phyloP scores from a whole-genome alignment of 1,140 invertebrate genomes.

The Dolichoris vasculosae region DNA sequence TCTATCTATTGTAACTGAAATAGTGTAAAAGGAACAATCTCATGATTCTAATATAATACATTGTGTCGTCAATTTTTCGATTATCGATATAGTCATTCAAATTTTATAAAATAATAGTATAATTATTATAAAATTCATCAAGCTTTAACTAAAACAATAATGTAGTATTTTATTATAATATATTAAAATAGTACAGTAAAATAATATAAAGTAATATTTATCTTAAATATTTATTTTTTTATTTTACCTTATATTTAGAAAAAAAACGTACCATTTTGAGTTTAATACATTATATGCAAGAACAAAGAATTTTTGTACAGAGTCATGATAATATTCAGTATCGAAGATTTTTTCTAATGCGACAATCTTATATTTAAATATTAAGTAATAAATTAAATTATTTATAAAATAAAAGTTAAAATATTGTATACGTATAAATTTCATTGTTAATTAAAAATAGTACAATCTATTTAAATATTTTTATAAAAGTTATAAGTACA shows the following conservation, averaged over 20 bases:
- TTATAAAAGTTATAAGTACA: not conserved
- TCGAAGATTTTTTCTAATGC: not conserved
- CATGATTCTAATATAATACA: no score
- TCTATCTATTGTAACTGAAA: not conserved
- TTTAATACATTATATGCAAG: not conserved
- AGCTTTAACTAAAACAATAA: no score
- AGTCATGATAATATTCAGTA: not conserved
- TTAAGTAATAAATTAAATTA: not conserved
- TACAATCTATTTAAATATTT: not conserved
- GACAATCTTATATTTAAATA: not conserved
- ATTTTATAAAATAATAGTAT: no score
- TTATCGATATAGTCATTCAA: no score
- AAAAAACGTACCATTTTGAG: not conserved
- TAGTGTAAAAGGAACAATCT: not conserved
- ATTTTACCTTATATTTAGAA: no score
- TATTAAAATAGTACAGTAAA: no score
- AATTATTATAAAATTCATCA: no score
- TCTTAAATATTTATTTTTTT: no score
- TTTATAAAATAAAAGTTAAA: not conserved
- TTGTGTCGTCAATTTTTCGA: not conserved
- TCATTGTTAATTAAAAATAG: not conserved
- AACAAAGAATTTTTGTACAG: not conserved
- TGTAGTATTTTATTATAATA: no score
- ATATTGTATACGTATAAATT: not conserved
- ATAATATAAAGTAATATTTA: no score